Conservation (phyloP, 2,797 vertebrate genomes). For the Lerista edwardsae region DNA sequence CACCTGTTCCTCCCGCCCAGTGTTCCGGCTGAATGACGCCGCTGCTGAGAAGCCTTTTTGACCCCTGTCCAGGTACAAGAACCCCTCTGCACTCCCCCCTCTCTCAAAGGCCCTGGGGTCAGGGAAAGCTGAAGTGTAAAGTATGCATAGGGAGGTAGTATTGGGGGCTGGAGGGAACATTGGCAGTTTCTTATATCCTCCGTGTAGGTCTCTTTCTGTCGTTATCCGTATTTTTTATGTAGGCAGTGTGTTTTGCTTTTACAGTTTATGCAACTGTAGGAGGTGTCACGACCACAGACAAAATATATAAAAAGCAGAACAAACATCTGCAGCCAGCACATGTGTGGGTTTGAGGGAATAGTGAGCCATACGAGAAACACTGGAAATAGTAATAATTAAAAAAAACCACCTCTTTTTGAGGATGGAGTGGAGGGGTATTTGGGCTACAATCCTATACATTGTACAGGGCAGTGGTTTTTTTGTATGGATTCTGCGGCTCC, state of each 20-base stretch:
- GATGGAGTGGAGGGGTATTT: background rate
- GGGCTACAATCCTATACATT: no score
- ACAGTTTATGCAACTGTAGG: conserved; percentile 14
- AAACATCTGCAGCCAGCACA: conserved; percentile 4
- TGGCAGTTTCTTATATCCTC: background rate
- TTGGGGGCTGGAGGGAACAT: background rate
- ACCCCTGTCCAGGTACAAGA: no score
- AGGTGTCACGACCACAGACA: conserved; percentile 4
- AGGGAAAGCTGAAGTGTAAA: background rate
- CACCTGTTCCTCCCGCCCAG: no score
- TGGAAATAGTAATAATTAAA: background rate
- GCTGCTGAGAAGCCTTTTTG: no score
- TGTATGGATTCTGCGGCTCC: no score
- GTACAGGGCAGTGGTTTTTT: no score
- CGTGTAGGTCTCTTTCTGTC: background rate
- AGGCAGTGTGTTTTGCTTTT: conserved; percentile 17
- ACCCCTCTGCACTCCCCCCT: no score
- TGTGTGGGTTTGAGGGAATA: background rate
- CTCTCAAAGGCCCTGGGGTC: background rate
- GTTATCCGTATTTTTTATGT: background rate
- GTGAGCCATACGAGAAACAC: background rate
- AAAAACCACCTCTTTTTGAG: background rate
- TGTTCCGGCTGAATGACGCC: no score
- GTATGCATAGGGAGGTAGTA: background rate
- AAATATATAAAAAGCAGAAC: conserved; percentile 16